Base-by-base conservation (phyloP, 2,797 vertebrate species). In the Hephaestus fuliginosus region DNA sequence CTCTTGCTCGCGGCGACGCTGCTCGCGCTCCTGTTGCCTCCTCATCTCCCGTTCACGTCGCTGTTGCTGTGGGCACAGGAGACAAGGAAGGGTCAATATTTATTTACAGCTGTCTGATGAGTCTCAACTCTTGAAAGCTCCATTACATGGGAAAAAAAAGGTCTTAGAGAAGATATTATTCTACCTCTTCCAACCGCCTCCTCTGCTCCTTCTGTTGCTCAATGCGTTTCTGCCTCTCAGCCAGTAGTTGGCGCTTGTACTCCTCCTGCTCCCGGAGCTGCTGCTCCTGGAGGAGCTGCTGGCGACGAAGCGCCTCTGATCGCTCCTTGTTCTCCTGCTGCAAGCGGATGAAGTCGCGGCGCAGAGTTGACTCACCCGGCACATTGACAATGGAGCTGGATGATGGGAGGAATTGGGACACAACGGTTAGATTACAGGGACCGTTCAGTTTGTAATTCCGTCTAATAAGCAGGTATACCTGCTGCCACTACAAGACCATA, bases 21-120 rank as follows among this genome's bases (percentile, higher is more conserved):
- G 98, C 87, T 99, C 98, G 0, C 97, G 96, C 81, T 99, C 98
- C 80, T 99, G 98, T 83, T 99, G 98, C 93, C 98, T 95, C 86
- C 97, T 95, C 92, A 97, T 96, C 93, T 99, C 98, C 0, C 97
- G 96, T 80, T 99, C 98, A 39, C 98, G 95, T 43, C 97, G 96
- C 87, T 99, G 98, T 97, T 99, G 98, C 98, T 99, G 86, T 25
- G 18, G 49, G 3, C 20, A 30, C 6, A 41, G 18, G 33, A 60
- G 25, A 58, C 46, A 76, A 70, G 17, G n/a, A 55, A 12, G 12
- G 17, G 61, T 69, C 69, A 55, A 48, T 1, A 46, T 1, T 33
- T 12, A 49, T 13, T 57, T 41, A 17, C 13, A 25, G 18, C 43
- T 14, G 12, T 73, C 15, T 17, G 3, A 28, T 52, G 46, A 22